phyloP scores from a whole-genome alignment of 2,888 invertebrate genomes.

The Odontothrips loti region DNA sequence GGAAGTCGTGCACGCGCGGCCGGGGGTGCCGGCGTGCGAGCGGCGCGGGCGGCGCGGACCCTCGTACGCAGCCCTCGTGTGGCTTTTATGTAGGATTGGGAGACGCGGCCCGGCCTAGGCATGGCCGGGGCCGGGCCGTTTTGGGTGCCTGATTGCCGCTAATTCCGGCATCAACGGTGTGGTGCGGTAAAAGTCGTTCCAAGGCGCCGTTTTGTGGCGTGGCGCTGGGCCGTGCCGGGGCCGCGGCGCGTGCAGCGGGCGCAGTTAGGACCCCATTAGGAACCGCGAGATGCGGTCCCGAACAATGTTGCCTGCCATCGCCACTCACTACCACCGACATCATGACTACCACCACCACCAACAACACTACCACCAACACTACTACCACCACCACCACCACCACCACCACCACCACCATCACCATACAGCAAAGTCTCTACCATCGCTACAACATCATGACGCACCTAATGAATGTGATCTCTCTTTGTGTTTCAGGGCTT shows the following conservation, averaged over 20 bases:
- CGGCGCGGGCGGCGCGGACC: background rate
- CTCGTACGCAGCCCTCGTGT: background rate
- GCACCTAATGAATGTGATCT: too few relatives aligned
- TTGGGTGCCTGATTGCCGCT: constrained; percentile 23
- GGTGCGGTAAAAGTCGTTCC: constrained; percentile 4
- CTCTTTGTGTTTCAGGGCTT: constrained; percentile 57
- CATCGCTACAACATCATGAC: too few relatives aligned
- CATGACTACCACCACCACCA: too few relatives aligned
- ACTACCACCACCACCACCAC: too few relatives aligned
- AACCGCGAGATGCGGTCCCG: background rate
- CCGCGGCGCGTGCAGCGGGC: background rate
- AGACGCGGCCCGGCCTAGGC: background rate
- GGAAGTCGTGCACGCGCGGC: too few relatives aligned
- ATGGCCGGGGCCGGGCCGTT: background rate
- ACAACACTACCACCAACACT: too few relatives aligned
- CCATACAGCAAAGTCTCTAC: too few relatives aligned
- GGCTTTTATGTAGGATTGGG: background rate
- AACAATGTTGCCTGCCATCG: background rate
- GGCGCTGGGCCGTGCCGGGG: background rate
- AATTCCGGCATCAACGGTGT: background rate
- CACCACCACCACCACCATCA: too few relatives aligned
- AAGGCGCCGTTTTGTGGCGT: background rate
- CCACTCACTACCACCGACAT: too few relatives aligned
- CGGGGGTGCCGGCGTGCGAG: background rate
- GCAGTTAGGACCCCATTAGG: constrained; percentile 10